Evolutionary conservation across 2,113 vertebrate genomes (phyloP).

Genomic region (Siniperca chuatsi): DNA sequence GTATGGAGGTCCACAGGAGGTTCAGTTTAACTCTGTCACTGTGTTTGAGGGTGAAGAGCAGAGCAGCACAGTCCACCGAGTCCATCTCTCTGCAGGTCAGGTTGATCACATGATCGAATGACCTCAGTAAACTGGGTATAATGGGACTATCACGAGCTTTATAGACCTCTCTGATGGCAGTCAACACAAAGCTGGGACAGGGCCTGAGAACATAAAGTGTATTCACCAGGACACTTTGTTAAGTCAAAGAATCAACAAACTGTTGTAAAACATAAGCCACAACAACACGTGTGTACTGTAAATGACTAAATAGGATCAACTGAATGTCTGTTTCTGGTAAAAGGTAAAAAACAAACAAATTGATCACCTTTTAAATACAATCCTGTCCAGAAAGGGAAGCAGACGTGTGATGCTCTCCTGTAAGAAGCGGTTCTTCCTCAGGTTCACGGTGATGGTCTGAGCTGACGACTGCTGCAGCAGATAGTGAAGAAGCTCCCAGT

Average conservation of each 20-base stretch:
- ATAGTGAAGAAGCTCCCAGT: conserved; percentile 48
- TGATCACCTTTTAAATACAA: conserved; percentile 23
- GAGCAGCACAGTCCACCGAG: conserved; percentile 50
- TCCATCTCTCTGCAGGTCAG: conserved; percentile 44
- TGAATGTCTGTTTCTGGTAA: neutral
- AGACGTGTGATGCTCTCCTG: conserved; percentile 23
- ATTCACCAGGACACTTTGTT: neutral
- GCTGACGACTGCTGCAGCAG: conserved; percentile 25
- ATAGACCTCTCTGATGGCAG: conserved; percentile 41
- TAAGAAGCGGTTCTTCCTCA: conserved; percentile 38
- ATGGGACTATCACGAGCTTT: neutral
- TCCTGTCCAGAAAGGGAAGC: conserved; percentile 49
- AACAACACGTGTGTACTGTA: neutral
- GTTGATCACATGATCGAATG: conserved; percentile 33
- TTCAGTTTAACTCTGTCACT: conserved; percentile 35
- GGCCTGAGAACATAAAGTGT: conserved; percentile 17
- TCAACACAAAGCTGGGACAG: conserved; percentile 42
- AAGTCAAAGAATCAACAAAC: neutral
- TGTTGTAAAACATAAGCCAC: neutral
- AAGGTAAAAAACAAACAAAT: neutral
- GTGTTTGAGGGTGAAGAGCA: conserved; percentile 48
- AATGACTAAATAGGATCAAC: neutral
- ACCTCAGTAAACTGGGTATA: conserved; percentile 31
- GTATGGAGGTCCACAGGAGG: conserved; percentile 48
- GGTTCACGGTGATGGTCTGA: conserved; percentile 42